Conservation (phyloP, 2,888 invertebrate genomes). For the Drosophila conformis region DNA sequence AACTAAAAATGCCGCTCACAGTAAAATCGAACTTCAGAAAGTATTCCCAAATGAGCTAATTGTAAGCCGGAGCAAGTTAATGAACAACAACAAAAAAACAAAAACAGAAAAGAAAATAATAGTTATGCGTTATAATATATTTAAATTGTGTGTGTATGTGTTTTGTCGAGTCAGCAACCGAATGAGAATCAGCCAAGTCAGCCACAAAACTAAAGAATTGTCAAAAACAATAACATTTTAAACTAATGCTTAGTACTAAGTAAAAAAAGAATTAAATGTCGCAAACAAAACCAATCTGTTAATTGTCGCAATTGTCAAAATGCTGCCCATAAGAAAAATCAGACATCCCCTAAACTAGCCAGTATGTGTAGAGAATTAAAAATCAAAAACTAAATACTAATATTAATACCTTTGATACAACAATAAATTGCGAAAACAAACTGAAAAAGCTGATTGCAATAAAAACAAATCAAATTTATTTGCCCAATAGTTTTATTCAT, state of each 20-base stretch:
- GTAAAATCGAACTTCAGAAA: slow-evolving; percentile 42
- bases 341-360: slow-evolving; percentile 53
- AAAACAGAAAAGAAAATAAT: slow-evolving; percentile 45
- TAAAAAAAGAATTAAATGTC: slow-evolving; percentile 37
- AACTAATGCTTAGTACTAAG: slow-evolving; percentile 63
- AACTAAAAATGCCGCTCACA: slow-evolving; percentile 29
- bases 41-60: slow-evolving; percentile 72
- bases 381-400: slow-evolving; percentile 35
- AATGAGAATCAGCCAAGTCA: slow-evolving; percentile 41
- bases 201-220: slow-evolving; percentile 53
- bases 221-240: slow-evolving; percentile 48
- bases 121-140: slow-evolving; percentile 70
- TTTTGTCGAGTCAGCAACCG: slow-evolving; percentile 61
- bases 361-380: slow-evolving; percentile 67
- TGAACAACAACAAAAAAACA: slow-evolving; percentile 73
- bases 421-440: slow-evolving; percentile 35
- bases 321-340: slow-evolving; percentile 53
- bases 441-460: slow-evolving; percentile 58
- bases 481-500: slow-evolving; percentile 24
- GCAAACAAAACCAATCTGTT: slow-evolving; percentile 57
- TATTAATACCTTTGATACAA: slow-evolving; percentile 65
- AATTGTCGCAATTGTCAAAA: slow-evolving; percentile 60
- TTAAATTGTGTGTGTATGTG: slow-evolving; percentile 45
- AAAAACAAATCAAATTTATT: slow-evolving; percentile 39
- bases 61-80: slow-evolving; percentile 70